Conservation (phyloP, 2,113 vertebrate species). For the Nesogale talazaci region DNA sequence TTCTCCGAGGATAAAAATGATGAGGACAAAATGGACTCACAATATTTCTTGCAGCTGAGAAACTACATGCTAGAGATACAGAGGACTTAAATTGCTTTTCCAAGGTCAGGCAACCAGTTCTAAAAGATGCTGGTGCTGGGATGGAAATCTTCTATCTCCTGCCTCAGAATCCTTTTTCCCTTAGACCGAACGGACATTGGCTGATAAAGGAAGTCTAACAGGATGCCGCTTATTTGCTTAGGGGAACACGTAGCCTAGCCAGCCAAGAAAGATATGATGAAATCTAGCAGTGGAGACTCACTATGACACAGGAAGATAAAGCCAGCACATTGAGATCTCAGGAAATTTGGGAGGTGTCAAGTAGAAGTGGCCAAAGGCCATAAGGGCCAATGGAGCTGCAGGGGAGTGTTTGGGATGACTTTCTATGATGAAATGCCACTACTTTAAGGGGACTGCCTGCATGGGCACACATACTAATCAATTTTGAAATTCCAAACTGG, state of each 20-base stretch:
- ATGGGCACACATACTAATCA: not conserved
- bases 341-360: conserved; percentile 11
- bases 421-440: not conserved
- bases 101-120: conserved; percentile 71
- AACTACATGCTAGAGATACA: conserved; percentile 58
- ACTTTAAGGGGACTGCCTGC: not conserved
- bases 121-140: conserved; percentile 57
- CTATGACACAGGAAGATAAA: conserved; percentile 51
- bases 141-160: conserved; percentile 60
- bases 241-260: conserved; percentile 8
- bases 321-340: conserved; percentile 14
- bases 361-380: not conserved
- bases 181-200: not conserved
- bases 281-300: not conserved
- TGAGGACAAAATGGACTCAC: conserved; percentile 66
- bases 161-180: conserved; percentile 8
- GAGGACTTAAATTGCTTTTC: conserved; percentile 70
- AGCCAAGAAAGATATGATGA: conserved; percentile 40
- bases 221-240: conserved; percentile 29
- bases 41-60: conserved; percentile 72
- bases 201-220: conserved; percentile 44
- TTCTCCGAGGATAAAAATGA: conserved; percentile 74
- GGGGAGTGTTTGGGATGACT: not conserved
- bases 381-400: not conserved
- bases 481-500: conserved; percentile 42